Evolutionary conservation across 2,113 vertebrate species (phyloP), one percentile per base, ranked within the genome.

Genomic region (Glaucidium brasilianum): DNA sequence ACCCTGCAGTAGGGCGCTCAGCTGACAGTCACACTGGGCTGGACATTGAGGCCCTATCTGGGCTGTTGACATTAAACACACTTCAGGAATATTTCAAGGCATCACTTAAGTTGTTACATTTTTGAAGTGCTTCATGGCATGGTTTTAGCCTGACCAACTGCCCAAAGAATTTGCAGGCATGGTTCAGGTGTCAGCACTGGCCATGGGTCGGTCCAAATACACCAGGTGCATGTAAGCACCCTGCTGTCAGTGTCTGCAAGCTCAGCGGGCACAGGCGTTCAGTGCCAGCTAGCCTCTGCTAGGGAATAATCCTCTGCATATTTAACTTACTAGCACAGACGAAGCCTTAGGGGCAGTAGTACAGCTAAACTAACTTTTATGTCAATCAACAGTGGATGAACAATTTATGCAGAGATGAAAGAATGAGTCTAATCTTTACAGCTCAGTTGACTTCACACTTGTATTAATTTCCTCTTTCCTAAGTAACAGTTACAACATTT

Each of bases 151-250:
- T 7, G 5, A 34, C 3, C 29, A 56, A 45, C 23, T 20, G 30
- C 26, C 56, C 68, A 59, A 19, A 43, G 45, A 50, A 72, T 56
- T 88, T 75, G 18, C 35, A 76, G 49, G 27, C 14, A 9, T 23
- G 27, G 30, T 41, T 90, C 82, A 60, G 60, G 53, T 23, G 4
- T 52, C 49, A 68, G 62, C 43, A 25, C 1, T 0, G 43, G 66
- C n/a, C n/a, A 67, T 0, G 4, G 41, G 18, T 34, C 0, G 0
- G 3, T 53, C 16, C 34, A 32, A 47, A 58, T 4, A 17, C 0
- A 2, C 27, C 0, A 0, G 17, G 27, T 62, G 23, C 39, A 15
- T 2, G 10, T 22, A 59, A 30, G 37, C 26, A 39, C 12, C 15
- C n/a, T 60, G 53, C 66, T 76, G 23, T 32, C 3, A 2, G 22